Evolutionary conservation across 2,888 invertebrate species (phyloP), one percentile per base, ranked within the genome.

Genomic region (Lycocerus yunnanus): DNA sequence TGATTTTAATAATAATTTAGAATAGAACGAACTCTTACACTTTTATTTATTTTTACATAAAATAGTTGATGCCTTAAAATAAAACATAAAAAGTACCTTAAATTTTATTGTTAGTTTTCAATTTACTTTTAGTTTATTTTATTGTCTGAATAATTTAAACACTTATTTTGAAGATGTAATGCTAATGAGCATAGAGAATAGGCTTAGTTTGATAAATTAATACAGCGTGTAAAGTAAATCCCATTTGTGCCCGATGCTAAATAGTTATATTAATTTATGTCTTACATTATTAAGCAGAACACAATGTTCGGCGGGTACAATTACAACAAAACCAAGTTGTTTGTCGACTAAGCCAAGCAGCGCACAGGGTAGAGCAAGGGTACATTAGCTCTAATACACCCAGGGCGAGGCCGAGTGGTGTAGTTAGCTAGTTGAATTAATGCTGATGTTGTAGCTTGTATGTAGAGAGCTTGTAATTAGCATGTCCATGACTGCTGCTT

Each of bases 401-500:
- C 83, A 82, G 83, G 84, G 84, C 84, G 84, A 82, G 83, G 83
- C 82, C 81, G 82, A 83, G 83, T 81, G 82, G 77, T 82, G 84
- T 84, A 83, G 84, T 84, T 84, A 84, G 84, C 85, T 85, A 85
- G 85, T 86, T 85, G 86, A 86, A 86, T 86, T 86, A 87, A 86
- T 86, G 85, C 85, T 84, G 82, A 85, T 85, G 85, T 85, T 86
- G 86, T 86, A 86, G 86, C 85, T 85, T 85, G 85, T 86, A 86
- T 86, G 86, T 86, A 86, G 86, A 86, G 86, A 85, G 86, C 85
- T 82, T 87, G 87, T 87, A 87, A 87, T 87, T 87, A 87, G 85
- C 87, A 86, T 87, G 87, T 87, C 86, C 85, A 84, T 86, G 85
- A 83, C 85, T 86, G 86, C 85, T 84, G 85, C 84, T 87, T 87